Evolutionary conservation across 2,888 invertebrate species (phyloP).

Genomic region (Trissonchulus sp.): DNA sequence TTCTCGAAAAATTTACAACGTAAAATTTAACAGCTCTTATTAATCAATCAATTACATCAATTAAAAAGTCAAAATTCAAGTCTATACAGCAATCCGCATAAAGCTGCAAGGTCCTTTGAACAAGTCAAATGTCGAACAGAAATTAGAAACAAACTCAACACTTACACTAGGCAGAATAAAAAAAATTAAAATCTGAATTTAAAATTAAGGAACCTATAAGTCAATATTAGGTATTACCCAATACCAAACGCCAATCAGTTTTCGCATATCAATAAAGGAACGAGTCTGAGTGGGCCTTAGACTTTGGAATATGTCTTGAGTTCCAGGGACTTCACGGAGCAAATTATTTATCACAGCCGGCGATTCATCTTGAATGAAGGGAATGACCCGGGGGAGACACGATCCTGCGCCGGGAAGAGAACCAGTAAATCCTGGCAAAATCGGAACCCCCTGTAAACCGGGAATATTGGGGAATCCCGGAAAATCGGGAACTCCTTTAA

Average conservation of each 20-base stretch:
- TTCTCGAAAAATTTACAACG: too few relatives aligned
- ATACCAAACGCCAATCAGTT: constrained; percentile 41
- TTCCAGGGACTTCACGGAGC: constrained; percentile 43
- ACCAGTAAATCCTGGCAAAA: constrained; percentile 42
- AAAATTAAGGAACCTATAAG: too few relatives aligned
- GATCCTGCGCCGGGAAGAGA: constrained; percentile 43
- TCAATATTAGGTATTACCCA: constrained; percentile 40
- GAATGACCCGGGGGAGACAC: constrained; percentile 42
- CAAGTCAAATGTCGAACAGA: too few relatives aligned
- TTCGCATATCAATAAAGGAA: constrained; percentile 37
- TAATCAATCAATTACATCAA: too few relatives aligned
- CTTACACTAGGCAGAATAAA: too few relatives aligned
- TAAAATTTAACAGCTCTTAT: too few relatives aligned
- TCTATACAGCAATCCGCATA: too few relatives aligned
- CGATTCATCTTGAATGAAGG: constrained; percentile 37
- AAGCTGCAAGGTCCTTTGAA: too few relatives aligned
- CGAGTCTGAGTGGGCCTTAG: constrained; percentile 39
- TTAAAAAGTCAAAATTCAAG: too few relatives aligned
- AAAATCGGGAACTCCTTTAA: background rate
- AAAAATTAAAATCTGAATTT: too few relatives aligned
- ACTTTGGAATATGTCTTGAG: constrained; percentile 42
- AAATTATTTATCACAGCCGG: constrained; percentile 44
- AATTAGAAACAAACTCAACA: too few relatives aligned
- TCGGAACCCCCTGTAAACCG: constrained; percentile 42
- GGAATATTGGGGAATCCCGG: constrained; percentile 37